Percentiles rank a stretch among this genome's conserved stretches.
phyloP scores from a whole-genome alignment of 2,797 vertebrate species.

The Pogoniulus pusillus region DNA sequence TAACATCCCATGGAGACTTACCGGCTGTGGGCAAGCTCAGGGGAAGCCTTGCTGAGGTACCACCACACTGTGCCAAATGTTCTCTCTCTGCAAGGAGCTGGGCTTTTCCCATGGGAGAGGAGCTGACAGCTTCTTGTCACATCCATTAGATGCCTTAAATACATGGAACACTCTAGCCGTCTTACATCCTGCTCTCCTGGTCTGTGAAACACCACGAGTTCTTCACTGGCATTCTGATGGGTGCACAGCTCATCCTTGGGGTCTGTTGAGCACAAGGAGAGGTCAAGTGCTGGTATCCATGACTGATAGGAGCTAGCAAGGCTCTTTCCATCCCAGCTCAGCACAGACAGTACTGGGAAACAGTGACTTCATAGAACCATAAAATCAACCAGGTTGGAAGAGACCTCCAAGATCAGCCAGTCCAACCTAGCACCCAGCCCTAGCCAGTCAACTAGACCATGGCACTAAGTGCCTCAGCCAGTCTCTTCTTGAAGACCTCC shows the following conservation, averaged over 20 bases:
- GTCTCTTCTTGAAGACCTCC: too few species aligned
- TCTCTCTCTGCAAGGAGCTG: neutral
- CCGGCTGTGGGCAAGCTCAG: rapidly evolving
- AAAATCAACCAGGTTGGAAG: too few species aligned
- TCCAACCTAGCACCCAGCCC: too few species aligned
- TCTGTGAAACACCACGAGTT: rapidly evolving
- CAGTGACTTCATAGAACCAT: too few species aligned
- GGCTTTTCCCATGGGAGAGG: neutral
- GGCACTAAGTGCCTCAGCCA: too few species aligned
- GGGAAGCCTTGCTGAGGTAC: neutral
- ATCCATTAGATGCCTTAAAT: neutral
- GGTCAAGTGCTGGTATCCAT: rapidly evolving
- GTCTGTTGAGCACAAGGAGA: neutral
- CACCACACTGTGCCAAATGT: neutral
- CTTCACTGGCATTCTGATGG: rapidly evolving
- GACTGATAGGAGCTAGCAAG: neutral
- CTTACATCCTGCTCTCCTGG: rapidly evolving
- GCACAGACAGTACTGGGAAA: neutral
- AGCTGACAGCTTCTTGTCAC: rapidly evolving
- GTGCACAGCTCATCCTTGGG: rapidly evolving
- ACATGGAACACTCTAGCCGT: rapidly evolving
- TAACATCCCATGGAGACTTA: too few species aligned
- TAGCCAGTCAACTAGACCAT: too few species aligned
- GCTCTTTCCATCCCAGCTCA: neutral
- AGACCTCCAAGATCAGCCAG: too few species aligned